Base-by-base conservation (phyloP, 2,113 vertebrate genomes). In the Narcine bancroftii region DNA sequence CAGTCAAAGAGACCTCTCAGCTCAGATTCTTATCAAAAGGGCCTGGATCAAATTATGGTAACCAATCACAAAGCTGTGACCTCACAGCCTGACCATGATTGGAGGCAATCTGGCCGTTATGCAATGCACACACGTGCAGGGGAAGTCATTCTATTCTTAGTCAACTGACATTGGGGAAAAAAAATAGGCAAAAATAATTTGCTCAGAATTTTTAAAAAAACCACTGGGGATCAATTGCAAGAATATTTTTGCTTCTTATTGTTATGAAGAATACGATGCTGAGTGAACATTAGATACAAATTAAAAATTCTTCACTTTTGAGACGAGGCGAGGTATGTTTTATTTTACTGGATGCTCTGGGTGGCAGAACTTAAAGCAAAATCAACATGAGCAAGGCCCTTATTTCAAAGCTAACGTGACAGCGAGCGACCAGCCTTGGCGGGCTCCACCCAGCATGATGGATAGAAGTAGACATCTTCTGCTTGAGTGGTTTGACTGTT, bases 401-500 rank as follows among this genome's bases (percentile, higher is more conserved):
- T 60, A 36, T 89, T 89, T 42, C 36, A 39, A 65, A 89, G 85
- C 85, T 39, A 39, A 65, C 13, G 19, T 42, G 60, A 56, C 60
- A n/a, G 85, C 36, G 9, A n/a, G 56, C 36, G 85, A 63, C 60
- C 36, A 42, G 85, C 10, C n/a, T 65, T 66, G 33, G 85, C 0
- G 87, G 6, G 29, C 69, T 0, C 4, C 29, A 2, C 33, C 76
- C 39, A n/a, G 3, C 19, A 71, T 50, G 63, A 29, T 60, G 85
- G 73, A 92, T 92, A 50, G 45, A 92, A 92, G 92, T 93, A 92
- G 89, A 75, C 33, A 75, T 60, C 47, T 92, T 79, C 33, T 93
- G 79, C 39, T 77, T 39, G 92, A 93, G 91, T 73, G 0, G 81
- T 92, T 77, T 92, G 77, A 42, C 83, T 0, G 11, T 7, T 94